Conservation (phyloP, 2,888 invertebrate genomes). For the Nomada ferruginata region DNA sequence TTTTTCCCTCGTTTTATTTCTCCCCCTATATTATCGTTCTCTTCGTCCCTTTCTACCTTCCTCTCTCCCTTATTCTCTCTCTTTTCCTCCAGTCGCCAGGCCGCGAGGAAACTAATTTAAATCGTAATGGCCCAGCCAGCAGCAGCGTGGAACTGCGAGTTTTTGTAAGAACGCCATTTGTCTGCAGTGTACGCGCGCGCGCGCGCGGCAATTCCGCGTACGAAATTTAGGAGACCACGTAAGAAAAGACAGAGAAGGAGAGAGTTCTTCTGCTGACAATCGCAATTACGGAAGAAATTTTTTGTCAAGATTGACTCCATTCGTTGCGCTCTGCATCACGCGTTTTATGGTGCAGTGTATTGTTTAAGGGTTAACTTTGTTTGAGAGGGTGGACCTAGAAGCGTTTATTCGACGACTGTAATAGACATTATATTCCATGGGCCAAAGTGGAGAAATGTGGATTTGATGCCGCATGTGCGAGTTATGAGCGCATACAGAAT, state of each 20-base stretch:
- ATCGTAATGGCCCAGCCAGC: conserved; percentile 63
- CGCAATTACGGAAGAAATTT: conserved; percentile 33
- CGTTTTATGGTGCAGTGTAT: background rate
- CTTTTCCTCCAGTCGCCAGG: conserved; percentile 28
- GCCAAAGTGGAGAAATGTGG: too few relatives aligned
- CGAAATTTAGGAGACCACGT: conserved; percentile 61
- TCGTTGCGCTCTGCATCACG: background rate
- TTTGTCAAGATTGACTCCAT: background rate
- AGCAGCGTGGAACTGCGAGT: conserved; percentile 55
- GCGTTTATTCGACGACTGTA: too few relatives aligned
- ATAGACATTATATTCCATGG: too few relatives aligned
- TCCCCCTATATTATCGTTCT: conserved; percentile 45
- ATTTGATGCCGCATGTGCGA: too few relatives aligned
- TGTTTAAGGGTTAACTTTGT: background rate
- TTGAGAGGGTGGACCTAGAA: too few relatives aligned
- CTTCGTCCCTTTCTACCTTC: background rate
- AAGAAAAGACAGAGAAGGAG: conserved; percentile 37
- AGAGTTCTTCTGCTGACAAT: conserved; percentile 42
- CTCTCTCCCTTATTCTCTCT: background rate
- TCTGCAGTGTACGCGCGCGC: conserved; percentile 53
- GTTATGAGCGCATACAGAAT: too few relatives aligned
- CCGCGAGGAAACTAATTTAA: conserved; percentile 63
- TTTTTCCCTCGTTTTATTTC: conserved; percentile 50
- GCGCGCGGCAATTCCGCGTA: conserved; percentile 52
- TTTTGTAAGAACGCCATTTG: conserved; percentile 69